Evolutionary conservation across 2,888 invertebrate genomes (phyloP), one percentile per base, ranked within the genome.

Genomic region (Fragum whitleyi): DNA sequence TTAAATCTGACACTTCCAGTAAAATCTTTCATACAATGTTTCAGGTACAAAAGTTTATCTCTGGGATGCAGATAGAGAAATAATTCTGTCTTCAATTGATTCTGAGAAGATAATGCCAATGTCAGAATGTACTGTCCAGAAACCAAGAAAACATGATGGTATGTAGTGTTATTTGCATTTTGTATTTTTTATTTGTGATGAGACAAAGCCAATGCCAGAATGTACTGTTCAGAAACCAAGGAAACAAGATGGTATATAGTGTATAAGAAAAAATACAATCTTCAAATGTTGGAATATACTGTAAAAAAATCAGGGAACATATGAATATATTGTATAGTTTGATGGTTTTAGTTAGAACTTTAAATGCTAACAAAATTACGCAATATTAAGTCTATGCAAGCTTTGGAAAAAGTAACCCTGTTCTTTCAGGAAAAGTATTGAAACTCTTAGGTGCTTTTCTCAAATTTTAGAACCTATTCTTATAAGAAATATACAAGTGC

Each of bases 31-130:
- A 36, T 29, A 2, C 19, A 29, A 29, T 65, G 29, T 73, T 83
- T 16, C 93, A 96, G 97, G 98, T 0, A 97, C 97, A 91, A 96
- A 97, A 86, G 96, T 98, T 19, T 97, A 97, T 94, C 97, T 97
- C 91, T 98, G 98, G 98, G 96, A 97, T 90, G 95, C 96, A 0
- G 94, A 94, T 1, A 95, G 95, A 0, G 96, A 96, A 81, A 95
- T 95, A 73, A 96, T 97, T 84, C 94, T 96, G 2, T 97, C 97
- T 85, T 96, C 96, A 88, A 95, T 99, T 75, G 98, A 99, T 94
- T 91, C 90, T 75, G 86, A 89, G n/a, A 83, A 84, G 59, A 97
- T 98, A 95, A 88, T 97, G 97, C 88, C 88, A 16, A 74, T 80
- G 57, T 76, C 81, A 19, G 88, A 88, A 26, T 78, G 85, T 39